Base-by-base conservation (phyloP, 2,113 vertebrate species). In the Delphinapterus leucas region DNA sequence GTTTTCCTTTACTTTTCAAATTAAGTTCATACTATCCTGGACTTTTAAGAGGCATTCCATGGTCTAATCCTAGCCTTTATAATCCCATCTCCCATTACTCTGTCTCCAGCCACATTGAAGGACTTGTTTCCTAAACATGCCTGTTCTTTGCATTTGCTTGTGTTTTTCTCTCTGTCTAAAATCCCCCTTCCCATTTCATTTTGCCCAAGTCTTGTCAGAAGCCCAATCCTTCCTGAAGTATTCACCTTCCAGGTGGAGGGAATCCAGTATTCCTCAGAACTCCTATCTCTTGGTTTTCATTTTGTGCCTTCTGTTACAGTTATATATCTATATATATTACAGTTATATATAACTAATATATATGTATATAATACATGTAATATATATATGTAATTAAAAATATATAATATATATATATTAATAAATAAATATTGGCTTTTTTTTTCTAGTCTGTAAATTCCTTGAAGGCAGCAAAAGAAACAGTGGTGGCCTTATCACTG, bases 1-100 rank as follows among this genome's bases (percentile, higher is more conserved):
- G 7, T 61, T 94, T 96, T 79, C 63, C 38, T 93, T 79, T 83
- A 79, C 73, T 91, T 93, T 95, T 47, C 65, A 95, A 76, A 79
- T 84, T 81, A 79, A 91, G 41, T 90, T 71, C 25, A 33, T 41
- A 44, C 8, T 67, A 0, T n/a, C 44, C 5, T 41, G 31, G 41
- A 70, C 23, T 70, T 63, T 23, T 15, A 47, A 47, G 81, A 95
- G 80, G 36, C 55, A 79, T 79, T 88, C 87, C 21, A 4, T 80
- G 61, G 47, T 33, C 55, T 81, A 31, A 28, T 68, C 49, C 61
- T 49, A 73, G 2, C 25, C 9, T 67, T 95, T 41, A 47, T 20
- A 84, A 58, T 49, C 23, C 79, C 21, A 12, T 63, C 53, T 80
- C 23, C 65, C 26, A 6, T 68, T 61, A 23, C 8, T 33, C 38